Base-by-base conservation (phyloP, 2,888 invertebrate genomes). In the Hermaeophaga mercurialis region DNA sequence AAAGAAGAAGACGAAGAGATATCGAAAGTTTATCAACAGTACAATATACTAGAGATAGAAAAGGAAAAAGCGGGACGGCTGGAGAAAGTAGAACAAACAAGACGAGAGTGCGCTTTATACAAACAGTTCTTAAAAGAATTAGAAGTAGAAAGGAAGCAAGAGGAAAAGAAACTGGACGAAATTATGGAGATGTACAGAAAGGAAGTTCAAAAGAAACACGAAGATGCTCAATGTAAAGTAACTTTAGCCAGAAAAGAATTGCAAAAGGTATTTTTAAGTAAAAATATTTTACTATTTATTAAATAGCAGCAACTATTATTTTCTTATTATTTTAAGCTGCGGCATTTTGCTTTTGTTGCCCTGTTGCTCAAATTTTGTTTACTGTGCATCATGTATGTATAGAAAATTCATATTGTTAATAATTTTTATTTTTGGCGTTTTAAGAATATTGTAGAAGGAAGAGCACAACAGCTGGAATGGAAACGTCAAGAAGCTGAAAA, bases 1-100 rank as follows among this genome's bases (percentile, higher is more conserved):
- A 70, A 68, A 48, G 68, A 70, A 48, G 75, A 74, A 56, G 77
- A 77, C 61, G 59, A 71, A 2, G 70, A 73, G 0, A 57, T 75
- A 15, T 72, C 75, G 19, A 59, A 71, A 33, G 73, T 73, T 1
- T 73, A 73, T 48, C 64, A 56, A n/a, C 50, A 65, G 11, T 63
- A 76, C n/a, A 67, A 72, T 0, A 61, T 70, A 47, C 36, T 70
- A 9, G 76, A 76, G 61, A 34, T 75, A 8, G 70, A 74, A 17
- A 70, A 63, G 54, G 77, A 78, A 64, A 60, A 31, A 58, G 53
- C 54, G 43, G 47, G 47, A 2, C 22, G 24, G 2, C n/a, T 24
- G 18, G 19, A 1, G 3, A 64, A 65, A 22, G 44, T 14, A 26
- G 24, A n/a, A 8, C 63, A 65, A 45, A 63, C 68, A 3, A 72